Conservation (phyloP, 2,113 vertebrate species). For the Cyprinus carpio region DNA sequence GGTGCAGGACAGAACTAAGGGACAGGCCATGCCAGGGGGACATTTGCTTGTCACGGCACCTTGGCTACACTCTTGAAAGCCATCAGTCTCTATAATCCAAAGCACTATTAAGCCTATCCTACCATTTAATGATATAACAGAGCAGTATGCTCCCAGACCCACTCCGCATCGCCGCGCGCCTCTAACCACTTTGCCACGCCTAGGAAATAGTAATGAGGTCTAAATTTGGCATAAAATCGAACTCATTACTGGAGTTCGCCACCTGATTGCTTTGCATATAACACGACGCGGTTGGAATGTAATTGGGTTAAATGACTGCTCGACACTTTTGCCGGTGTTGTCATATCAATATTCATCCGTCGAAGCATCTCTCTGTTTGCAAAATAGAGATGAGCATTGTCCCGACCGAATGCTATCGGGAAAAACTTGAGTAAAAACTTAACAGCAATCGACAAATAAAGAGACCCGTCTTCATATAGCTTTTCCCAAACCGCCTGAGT, state of each 20-base stretch:
- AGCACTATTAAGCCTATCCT: constrained; percentile 66
- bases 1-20: constrained; percentile 63
- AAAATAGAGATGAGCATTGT: constrained; percentile 9
- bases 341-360: constrained; percentile 66
- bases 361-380: constrained; percentile 29
- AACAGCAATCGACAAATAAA: not conserved
- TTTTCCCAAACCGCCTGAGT: constrained; percentile 26
- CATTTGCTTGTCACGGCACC: constrained; percentile 54
- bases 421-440: not conserved
- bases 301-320: constrained; percentile 93
- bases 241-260: constrained; percentile 96
- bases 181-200: constrained; percentile 80
- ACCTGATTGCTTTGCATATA: constrained; percentile 96
- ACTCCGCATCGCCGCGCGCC: constrained; percentile 68
- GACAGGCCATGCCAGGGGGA: constrained; percentile 50
- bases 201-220: constrained; percentile 87
- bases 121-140: constrained; percentile 72
- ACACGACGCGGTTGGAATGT: constrained; percentile 87
- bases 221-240: constrained; percentile 99
- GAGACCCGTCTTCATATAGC: not conserved
- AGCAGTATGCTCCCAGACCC: constrained; percentile 66
- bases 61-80: constrained; percentile 49
- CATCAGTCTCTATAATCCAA: constrained; percentile 67
- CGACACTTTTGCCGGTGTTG: constrained; percentile 71
- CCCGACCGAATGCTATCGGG: not conserved